phyloP scores from a whole-genome alignment of 2,888 invertebrate species.

The Metacarcinus magister region DNA sequence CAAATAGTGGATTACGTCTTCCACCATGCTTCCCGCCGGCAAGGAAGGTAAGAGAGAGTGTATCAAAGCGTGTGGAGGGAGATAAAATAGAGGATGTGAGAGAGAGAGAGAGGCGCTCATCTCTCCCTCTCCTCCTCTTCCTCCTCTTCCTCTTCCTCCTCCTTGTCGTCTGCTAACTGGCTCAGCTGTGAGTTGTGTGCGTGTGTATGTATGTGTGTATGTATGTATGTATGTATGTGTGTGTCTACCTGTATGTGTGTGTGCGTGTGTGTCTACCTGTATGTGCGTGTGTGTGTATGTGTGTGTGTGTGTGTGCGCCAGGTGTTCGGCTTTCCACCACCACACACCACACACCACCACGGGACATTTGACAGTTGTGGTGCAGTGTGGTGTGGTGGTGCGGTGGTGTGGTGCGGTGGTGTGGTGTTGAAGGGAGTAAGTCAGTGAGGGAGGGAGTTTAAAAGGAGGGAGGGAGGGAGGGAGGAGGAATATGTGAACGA shows the following conservation, averaged over 20 bases:
- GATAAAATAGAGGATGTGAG: constrained; percentile 65
- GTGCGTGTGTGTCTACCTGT: not conserved
- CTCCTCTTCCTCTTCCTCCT: not conserved
- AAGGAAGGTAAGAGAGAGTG: constrained; percentile 71
- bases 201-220: constrained; percentile 32
- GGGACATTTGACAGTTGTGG: not conserved
- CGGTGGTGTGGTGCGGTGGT: not conserved
- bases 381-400: not conserved
- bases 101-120: not conserved
- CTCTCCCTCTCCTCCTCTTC: not conserved
- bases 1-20: constrained; percentile 76
- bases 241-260: not conserved
- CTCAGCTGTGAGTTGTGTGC: constrained; percentile 67
- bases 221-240: not conserved
- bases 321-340: not conserved
- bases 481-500: not conserved
- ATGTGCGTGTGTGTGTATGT: not conserved
- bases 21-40: constrained; percentile 74
- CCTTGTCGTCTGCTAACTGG: constrained; percentile 69
- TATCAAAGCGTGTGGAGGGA: constrained; percentile 3
- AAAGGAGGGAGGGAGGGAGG: not conserved
- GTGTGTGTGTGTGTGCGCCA: not conserved
- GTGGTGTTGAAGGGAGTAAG: too few species aligned
- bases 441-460: too few species aligned
- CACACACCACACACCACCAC: too few species aligned